Evolutionary conservation across 2,888 invertebrate species (phyloP), one percentile per base, ranked within the genome.

Genomic region (Synergus japonicus): DNA sequence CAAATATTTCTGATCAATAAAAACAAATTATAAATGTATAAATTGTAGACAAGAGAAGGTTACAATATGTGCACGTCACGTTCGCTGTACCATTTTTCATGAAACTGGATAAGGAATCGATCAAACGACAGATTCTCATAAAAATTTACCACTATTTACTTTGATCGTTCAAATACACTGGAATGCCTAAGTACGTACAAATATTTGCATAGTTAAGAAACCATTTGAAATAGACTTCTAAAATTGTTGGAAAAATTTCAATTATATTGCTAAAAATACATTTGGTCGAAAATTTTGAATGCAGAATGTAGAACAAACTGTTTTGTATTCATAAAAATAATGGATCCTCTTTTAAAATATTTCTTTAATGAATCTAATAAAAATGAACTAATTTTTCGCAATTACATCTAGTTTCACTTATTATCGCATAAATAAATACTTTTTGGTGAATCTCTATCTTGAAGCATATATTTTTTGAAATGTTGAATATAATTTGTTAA

Each of bases 11-110:
- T 12, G 12, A 44, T 44, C 63, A 49, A 22, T 60, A 63, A 77
- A 77, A 29, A 29, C 29, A 73, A 69, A 49, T 13, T n/a, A 76
- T 77, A 77, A 76, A 77, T 37, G 67, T 78, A 76, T 18, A 65
- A 65, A 41, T 66, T 44, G 12, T 44, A 10, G 9, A 9, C 18
- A 18, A 44, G 9, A 44, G 43, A 43, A 29, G 29, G 29, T 29
- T 29, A 29, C 29, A 29, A 29, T 29, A 29, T 29, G 29, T 29
- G 29, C 29, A 44, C 66, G 66, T 44, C 43, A 66, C 44, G 43
- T 44, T 66, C 66, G 66, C 66, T 66, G 66, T 29, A 29, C 29
- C 3, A 29, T 29, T 29, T 29, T 29, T 29, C 29, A 15, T n/a
- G 66, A 66, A 66, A 66, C 66, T 66, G 18, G n/a, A 66, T 66